Conservation (phyloP, 2,797 vertebrate genomes). For the Poliocrania exsul region DNA sequence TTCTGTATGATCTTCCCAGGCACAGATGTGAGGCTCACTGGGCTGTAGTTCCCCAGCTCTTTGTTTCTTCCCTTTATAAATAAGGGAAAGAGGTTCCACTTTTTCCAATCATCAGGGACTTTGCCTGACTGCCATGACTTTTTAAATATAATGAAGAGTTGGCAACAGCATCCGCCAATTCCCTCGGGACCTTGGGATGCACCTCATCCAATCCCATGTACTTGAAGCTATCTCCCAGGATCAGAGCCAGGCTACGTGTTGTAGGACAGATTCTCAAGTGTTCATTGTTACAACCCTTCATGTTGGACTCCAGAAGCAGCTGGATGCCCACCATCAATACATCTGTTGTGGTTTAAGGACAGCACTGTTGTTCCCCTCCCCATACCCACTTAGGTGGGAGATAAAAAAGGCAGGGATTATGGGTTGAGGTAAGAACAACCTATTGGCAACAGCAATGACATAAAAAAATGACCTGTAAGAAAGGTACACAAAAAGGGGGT, state of each 20-base stretch:
- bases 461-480: neutral
- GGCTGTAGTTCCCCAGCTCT: neutral
- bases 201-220: neutral
- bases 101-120: neutral
- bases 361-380: neutral
- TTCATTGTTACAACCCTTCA: neutral
- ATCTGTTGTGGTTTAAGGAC: neutral
- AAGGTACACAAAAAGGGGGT: neutral
- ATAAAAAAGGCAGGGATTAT: neutral
- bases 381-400: rapidly evolving
- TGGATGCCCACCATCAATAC: neutral
- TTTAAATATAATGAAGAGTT: neutral
- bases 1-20: neutral
- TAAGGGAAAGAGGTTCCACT: neutral
- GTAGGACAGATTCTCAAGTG: neutral
- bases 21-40: neutral
- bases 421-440: neutral
- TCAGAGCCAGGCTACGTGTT: neutral
- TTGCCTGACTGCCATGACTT: neutral
- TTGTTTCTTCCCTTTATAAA: neutral
- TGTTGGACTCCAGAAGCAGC: neutral
- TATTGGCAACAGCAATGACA: neutral
- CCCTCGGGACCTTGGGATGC: no score
- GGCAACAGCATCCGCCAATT: neutral
- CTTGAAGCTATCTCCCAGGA: neutral